Evolutionary conservation across 2,888 invertebrate genomes (phyloP).

Genomic region (Drosophila sordidula): DNA sequence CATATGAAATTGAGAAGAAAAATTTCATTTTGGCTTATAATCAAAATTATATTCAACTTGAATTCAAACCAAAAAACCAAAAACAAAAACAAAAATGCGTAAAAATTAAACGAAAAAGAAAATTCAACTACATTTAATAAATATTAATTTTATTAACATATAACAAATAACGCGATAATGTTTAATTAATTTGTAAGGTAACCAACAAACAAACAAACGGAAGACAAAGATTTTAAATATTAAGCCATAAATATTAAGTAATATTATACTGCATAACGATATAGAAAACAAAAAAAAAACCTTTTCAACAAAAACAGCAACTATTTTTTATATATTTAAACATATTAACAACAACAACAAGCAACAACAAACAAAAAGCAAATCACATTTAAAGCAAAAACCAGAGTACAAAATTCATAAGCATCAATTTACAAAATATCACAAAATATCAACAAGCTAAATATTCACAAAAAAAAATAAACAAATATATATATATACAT

Average conservation of each 20-base stretch:
- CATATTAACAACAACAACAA: constrained; percentile 50
- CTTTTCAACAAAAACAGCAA: constrained; percentile 59
- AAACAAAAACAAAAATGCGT: constrained; percentile 43
- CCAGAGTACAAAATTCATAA: constrained; percentile 77
- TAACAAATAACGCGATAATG: constrained; percentile 62
- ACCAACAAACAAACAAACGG: constrained; percentile 84
- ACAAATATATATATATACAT: constrained; percentile 44
- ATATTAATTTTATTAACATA: constrained; percentile 59
- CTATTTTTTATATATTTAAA: constrained; percentile 73
- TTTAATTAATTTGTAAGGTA: constrained; percentile 82
- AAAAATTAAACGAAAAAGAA: constrained; percentile 31
- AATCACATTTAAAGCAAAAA: constrained; percentile 65
- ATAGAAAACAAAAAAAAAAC: constrained; percentile 28
- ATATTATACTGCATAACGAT: constrained; percentile 43
- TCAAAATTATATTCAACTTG: constrained; percentile 59
- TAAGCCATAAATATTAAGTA: constrained; percentile 66
- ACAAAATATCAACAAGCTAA: constrained; percentile 57
- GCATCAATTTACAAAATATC: constrained; percentile 58
- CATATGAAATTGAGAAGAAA: constrained; percentile 35
- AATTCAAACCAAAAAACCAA: constrained; percentile 58
- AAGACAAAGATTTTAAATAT: constrained; percentile 79
- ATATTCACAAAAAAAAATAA: constrained; percentile 43
- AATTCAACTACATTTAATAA: constrained; percentile 45
- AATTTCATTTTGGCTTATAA: constrained; percentile 57
- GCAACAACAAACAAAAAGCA: constrained; percentile 45